Base-by-base conservation (phyloP, 2,797 vertebrate species). In the Neomorphus geoffroyi region DNA sequence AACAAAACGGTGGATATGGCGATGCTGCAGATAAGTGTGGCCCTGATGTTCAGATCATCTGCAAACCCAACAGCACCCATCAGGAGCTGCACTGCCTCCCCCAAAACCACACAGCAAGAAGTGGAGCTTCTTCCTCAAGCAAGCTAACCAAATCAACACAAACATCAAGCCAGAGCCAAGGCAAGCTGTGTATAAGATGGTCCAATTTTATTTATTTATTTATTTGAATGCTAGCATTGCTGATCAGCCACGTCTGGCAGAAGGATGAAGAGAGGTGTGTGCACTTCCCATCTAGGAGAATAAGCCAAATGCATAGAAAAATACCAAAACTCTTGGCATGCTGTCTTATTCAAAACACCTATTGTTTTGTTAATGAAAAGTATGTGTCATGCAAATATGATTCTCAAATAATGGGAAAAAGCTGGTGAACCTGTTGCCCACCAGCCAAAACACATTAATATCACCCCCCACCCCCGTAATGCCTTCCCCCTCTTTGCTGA, bases 361-460 rank as follows among this genome's bases (percentile, higher is more conserved):
- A 95, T 72, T 89, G 88, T 88, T 87, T 64, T 84, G 69, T 62
- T 73, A 73, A 85, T 80, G 80, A 80, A 91, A 82, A 85, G 72
- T 39, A 93, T 70, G 73, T 41, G 61, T 70, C 33, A 5, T 80
- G 88, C 80, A 79, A 94, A 93, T 43, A 33, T 13, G 67, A 70
- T 81, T 88, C 77, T 58, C 70, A 72, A 70, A 75, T 86, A 92
- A 93, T 66, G 77, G 80, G 84, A 32, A 91, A 92, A 94, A 96
- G 62, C 88, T 79, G 74, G 77, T 91, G 78, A 95, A 90, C 83
- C 88, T 91, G 90, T 74, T 91, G 88, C 80, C 87, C 87, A 86
- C 74, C 85, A 80, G 71, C 88, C 77, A 90, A 94, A 88, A 89
- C 56, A 77, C 21, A 86, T 88, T 81, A 6, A 84, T 79, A 80